Base-by-base conservation (phyloP, 2,888 invertebrate species). In the Eristalis arbustorum region DNA sequence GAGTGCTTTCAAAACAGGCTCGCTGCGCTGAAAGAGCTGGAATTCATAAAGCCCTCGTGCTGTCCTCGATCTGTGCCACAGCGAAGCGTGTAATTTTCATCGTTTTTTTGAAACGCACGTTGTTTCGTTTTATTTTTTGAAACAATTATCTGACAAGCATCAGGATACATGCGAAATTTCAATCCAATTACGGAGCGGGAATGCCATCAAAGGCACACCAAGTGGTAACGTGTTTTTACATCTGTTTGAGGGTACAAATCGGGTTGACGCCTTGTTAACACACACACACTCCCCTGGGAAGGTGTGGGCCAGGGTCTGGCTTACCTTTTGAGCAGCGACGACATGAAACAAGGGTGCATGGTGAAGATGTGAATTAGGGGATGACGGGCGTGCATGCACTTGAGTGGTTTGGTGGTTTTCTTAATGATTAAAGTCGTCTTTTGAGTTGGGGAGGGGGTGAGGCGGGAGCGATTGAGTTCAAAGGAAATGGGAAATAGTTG, bases 111-210 rank as follows among this genome's bases (percentile, higher is more conserved):
- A 18, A 49, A 49, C n/a, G 49, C 49, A 13, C 37, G 37, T 49
- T 66, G 2, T 61, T 71, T 14, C 34, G 11, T 67, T 61, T 61
- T n/a, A n/a, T 68, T 59, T 42, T 49, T 18, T 18, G 18, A 13
- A 57, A 78, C 67, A 78, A 73, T 78, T 78, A 73, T 25, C 72
- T 42, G 71, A 59, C 67, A 56, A 68, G 63, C 37, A 59, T 68
- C 63, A 31, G 34, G 67, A 66, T 23, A 68, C 67, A 68, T 62
- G 28, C 68, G 63, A 18, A 69, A 75, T 79, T 79, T 71, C 23
- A 22, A 56, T 74, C 34, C 66, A 74, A 84, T 79, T 84, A 73
- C 22, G 25, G 13, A 31, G 69, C 3, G 14, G 14, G 62, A 63
- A 25, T 31, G 56, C 28, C 13, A 56, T 13, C 49, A 49, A 68